A percentile compares a stretch with the other conserved stretches of the same genome.
Evolutionary conservation across 1,140 invertebrate species (phyloP).

Genomic region (Apis laboriosa): DNA sequence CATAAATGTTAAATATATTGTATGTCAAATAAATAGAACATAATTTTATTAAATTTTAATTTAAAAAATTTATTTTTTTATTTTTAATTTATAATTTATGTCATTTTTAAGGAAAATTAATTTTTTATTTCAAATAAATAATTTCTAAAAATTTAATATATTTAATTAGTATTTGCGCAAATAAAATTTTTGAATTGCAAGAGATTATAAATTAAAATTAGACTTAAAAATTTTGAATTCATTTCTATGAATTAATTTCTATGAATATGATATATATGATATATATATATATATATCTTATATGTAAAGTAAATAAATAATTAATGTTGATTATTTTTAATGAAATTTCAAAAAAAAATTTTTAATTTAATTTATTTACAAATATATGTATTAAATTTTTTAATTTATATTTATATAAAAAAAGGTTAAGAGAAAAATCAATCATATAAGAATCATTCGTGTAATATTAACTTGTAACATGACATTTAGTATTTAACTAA

Average conservation of each 20-base stretch:
- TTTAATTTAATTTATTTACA: not conserved
- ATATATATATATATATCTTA: not conserved
- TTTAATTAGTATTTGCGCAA: not conserved
- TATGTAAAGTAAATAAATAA: not conserved
- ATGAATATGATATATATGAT: not conserved
- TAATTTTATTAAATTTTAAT: not conserved
- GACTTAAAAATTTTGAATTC: not conserved
- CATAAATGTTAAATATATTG: constrained; percentile 29
- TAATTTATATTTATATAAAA: not conserved
- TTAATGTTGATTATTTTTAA: not conserved
- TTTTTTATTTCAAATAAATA: not conserved
- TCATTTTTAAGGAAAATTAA: no score
- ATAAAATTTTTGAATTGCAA: not conserved
- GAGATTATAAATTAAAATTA: not conserved
- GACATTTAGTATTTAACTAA: not conserved
- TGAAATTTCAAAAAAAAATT: not conserved
- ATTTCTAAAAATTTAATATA: not conserved
- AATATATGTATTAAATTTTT: not conserved
- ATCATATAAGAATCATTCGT: not conserved
- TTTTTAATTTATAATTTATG: not conserved
- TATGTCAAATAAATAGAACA: not conserved
- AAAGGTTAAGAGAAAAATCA: not conserved
- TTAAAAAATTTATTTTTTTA: not conserved
- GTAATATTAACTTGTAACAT: not conserved
- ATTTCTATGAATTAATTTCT: not conserved